These are phyloP conservation scores for Oreochromis grahami DNA, from an alignment of 2,797 vertebrate species.

Conservation along the genomic window DNA sequence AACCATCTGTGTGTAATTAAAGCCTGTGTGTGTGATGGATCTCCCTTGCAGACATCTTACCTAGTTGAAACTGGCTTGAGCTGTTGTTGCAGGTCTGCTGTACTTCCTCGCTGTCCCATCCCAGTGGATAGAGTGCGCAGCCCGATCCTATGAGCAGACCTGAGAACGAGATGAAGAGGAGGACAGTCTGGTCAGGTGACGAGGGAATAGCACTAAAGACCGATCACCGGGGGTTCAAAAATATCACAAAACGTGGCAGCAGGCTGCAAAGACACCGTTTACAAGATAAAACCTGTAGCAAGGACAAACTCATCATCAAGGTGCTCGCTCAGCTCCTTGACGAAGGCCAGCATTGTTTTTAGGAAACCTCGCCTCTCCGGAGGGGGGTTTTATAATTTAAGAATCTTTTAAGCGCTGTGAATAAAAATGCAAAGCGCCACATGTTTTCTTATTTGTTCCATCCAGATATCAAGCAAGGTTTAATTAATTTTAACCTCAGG, in stretches of 20 bases:
- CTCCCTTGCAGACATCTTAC: conserved; percentile 69
- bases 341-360: conserved; percentile 4
- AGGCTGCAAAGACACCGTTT: neutral
- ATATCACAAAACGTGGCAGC: neutral
- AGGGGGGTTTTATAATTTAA: neutral
- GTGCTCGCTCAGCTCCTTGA: conserved; percentile 1
- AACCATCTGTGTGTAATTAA: neutral
- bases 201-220: neutral
- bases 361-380: neutral
- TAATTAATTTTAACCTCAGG: neutral
- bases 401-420: neutral
- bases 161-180: conserved; percentile 45
- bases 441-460: neutral
- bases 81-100: conserved; percentile 92
- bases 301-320: conserved; percentile 24
- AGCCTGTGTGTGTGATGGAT: neutral
- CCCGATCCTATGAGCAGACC: conserved; percentile 94
- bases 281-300: neutral
- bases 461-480: neutral
- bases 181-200: neutral
- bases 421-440: conserved; percentile 10
- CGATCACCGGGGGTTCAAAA: neutral
- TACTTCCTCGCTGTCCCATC: conserved; percentile 97
- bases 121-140: conserved; percentile 94
- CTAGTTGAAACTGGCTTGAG: conserved; percentile 91